phyloP scores from a whole-genome alignment of 2,797 vertebrate genomes.

The Echeneis naucrates region DNA sequence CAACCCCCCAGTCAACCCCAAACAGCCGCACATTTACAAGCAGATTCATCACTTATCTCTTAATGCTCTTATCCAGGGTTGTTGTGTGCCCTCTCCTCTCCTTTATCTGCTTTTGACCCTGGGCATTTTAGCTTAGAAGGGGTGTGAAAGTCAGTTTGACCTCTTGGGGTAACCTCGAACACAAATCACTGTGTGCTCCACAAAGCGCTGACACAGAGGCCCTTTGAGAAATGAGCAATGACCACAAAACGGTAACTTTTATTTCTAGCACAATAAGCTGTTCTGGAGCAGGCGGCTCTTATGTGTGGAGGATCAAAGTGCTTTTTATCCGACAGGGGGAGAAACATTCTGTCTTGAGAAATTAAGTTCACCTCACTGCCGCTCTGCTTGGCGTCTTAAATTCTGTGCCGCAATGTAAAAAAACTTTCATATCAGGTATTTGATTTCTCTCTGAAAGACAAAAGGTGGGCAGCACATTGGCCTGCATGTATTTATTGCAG shows the following conservation, averaged over 20 bases:
- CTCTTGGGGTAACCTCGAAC: conserved; percentile 68
- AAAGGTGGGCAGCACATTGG: conserved; percentile 32
- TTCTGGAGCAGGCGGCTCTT: conserved; percentile 17
- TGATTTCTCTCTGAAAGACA: conserved; percentile 47
- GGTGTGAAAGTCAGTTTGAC: conserved; percentile 74
- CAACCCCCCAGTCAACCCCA: background rate
- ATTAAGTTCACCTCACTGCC: conserved; percentile 4
- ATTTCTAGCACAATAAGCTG: conserved; percentile 49
- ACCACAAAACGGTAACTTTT: conserved; percentile 56
- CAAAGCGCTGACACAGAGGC: conserved; percentile 52
- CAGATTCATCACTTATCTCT: conserved; percentile 70
- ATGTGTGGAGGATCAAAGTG: conserved; percentile 48
- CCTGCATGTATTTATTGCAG: conserved; percentile 43
- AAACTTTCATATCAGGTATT: conserved; percentile 28
- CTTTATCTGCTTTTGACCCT: conserved; percentile 77
- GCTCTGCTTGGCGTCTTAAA: conserved; percentile 6
- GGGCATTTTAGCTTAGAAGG: conserved; percentile 46
- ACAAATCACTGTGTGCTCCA: conserved; percentile 64
- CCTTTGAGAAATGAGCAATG: conserved; percentile 63
- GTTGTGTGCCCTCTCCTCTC: conserved; percentile 44
- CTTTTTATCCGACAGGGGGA: background rate
- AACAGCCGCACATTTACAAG: conserved; percentile 62
- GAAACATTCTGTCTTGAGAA: background rate
- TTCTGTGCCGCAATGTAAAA: background rate
- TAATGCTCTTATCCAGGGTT: conserved; percentile 62